phyloP scores from a whole-genome alignment of 2,113 vertebrate genomes.

The Phyllostomus hastatus region DNA sequence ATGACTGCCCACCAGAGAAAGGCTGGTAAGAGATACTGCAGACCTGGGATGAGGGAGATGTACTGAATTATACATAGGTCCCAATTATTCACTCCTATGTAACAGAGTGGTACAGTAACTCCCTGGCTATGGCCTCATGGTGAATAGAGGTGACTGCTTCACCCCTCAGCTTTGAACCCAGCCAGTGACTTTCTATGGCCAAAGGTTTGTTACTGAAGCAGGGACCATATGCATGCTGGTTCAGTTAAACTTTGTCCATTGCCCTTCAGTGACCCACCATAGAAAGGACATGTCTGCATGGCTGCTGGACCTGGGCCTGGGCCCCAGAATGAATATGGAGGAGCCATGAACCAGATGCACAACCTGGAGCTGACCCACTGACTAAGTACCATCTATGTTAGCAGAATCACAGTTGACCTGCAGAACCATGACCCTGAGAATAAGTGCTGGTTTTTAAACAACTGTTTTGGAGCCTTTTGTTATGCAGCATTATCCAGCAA shows the following conservation, averaged over 20 bases:
- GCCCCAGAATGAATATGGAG: background rate
- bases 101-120: background rate
- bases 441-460: background rate
- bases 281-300: background rate
- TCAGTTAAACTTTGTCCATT: background rate
- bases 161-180: rapidly evolving
- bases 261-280: background rate
- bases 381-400: background rate
- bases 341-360: background rate
- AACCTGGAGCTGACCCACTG: background rate
- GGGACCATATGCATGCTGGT: background rate
- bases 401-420: background rate
- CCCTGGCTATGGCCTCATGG: background rate
- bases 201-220: background rate
- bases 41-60: background rate
- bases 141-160: background rate
- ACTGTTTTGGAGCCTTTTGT: background rate
- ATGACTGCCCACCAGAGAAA: background rate
- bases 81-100: background rate
- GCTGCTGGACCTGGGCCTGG: background rate
- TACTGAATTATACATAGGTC: background rate
- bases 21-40: background rate
- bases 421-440: background rate
- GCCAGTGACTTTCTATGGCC: background rate
- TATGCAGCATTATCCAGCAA: background rate